Evolutionary conservation across 2,113 vertebrate species (phyloP), one percentile per base, ranked within the genome.

Genomic region (Lutjanus erythropterus): DNA sequence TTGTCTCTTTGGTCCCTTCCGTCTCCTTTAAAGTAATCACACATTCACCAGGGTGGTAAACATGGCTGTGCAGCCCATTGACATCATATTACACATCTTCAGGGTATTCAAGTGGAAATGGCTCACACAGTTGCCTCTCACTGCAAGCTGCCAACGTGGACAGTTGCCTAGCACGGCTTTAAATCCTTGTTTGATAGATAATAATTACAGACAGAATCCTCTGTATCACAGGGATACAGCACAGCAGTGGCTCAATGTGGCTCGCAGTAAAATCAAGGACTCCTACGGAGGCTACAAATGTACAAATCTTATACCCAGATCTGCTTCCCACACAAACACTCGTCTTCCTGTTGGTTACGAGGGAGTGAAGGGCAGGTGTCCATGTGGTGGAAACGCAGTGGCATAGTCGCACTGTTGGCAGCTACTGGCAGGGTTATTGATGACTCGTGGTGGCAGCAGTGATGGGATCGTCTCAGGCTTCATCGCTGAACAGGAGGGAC

Each of bases 371-470:
- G 78, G 80, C 75, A 80, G 72, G 66, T 73, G 78, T 86, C 86
- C 70, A 33, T 74, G 70, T 52, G 49, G 64, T 52, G 59, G 61
- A 35, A 39, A 68, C 11, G 12, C 27, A 75, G 65, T 11, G 41
- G 64, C 10, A 19, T 25, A 76, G 62, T 11, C 10, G 14, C 37
- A 23, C 68, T 56, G 55, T 55, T 41, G 27, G 72, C 82, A 80
- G 61, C 78, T 29, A 52, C 49, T 59, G 78, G 69, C 83, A 25
- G 73, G 27, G 78, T 92, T 91, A 92, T 90, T 91, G 90, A 92
- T 89, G 85, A 75, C 52, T 83, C 74, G 42, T 35, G 64, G 78
- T 59, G 53, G 75, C 69, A 71, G 81, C 64, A n/a, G 53, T 62
- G 87, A 92, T 90, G 58, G 46, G 71, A 85, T 88, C 77, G 31